Evolutionary conservation across 2,797 vertebrate genomes (phyloP).

Genomic region (Sebastes diploproa): DNA sequence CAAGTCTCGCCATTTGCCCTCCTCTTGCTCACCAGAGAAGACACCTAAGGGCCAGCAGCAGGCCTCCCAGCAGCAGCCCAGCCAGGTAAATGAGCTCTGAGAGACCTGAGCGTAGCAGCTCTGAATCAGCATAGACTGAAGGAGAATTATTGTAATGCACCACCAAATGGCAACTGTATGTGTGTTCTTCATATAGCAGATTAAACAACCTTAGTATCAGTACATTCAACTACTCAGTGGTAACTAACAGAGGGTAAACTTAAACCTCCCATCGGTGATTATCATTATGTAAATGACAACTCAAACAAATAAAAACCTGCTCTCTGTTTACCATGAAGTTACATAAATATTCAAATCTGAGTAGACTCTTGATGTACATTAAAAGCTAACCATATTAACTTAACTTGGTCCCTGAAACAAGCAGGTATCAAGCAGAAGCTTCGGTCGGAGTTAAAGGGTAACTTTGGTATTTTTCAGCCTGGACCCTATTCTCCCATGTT

Average conservation of each 20-base stretch:
- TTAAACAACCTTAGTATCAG: neutral
- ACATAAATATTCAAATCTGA: neutral
- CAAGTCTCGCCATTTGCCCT: constrained; percentile 76
- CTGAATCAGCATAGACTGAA: neutral
- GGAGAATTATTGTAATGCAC: neutral
- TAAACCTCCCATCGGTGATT: neutral
- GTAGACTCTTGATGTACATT: no score
- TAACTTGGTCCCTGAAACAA: neutral
- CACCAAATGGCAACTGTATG: neutral
- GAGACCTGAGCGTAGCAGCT: neutral
- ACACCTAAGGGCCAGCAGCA: constrained; percentile 85
- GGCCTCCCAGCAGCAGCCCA: constrained; percentile 86
- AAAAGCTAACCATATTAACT: neutral
- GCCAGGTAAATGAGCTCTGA: constrained; percentile 91
- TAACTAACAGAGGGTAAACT: neutral
- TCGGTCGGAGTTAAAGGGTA: no score
- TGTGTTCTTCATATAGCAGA: neutral
- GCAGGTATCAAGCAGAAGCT: neutral
- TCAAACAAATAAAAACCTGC: neutral
- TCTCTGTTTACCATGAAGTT: neutral
- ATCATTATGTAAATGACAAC: neutral
- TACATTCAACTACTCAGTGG: neutral
- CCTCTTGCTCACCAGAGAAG: constrained; percentile 83
- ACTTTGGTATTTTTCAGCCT: no score
- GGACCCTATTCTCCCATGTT: no score